Evolutionary conservation across 2,797 vertebrate genomes (phyloP).

Genomic region (Argyrosomus regius): DNA sequence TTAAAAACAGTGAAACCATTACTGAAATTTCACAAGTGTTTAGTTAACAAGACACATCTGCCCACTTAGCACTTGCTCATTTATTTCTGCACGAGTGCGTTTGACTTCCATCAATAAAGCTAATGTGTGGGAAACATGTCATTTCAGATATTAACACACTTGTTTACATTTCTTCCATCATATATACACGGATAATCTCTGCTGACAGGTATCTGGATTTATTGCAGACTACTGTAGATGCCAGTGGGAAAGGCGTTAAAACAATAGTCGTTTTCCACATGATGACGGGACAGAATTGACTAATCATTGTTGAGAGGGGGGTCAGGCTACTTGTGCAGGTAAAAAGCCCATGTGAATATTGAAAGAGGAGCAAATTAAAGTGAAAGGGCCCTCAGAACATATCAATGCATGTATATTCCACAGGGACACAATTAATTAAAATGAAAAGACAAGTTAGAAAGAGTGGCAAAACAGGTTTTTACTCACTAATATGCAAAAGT

Average conservation of each 20-base stretch:
- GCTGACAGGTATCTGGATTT: neutral
- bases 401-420: neutral
- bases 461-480: neutral
- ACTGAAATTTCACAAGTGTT: slow-evolving; percentile 47
- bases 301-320: neutral
- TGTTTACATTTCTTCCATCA: neutral
- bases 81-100: slow-evolving; percentile 22
- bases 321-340: neutral
- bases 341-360: neutral
- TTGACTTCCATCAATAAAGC: neutral
- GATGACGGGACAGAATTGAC: neutral
- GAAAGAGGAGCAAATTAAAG: neutral
- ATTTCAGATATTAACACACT: slow-evolving; percentile 2
- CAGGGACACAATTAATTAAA: slow-evolving; percentile 1
- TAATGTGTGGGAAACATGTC: neutral
- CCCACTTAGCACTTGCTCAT: slow-evolving; percentile 42
- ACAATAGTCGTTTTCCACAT: neutral
- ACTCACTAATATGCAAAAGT: neutral
- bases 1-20: slow-evolving; percentile 51
- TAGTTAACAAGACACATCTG: slow-evolving; percentile 48
- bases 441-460: neutral
- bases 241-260: neutral
- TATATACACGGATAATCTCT: neutral
- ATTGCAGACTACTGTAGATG: too few relatives aligned
- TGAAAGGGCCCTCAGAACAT: neutral